Conservation (phyloP, 2,888 invertebrate species). For the Aphidius colemani region DNA sequence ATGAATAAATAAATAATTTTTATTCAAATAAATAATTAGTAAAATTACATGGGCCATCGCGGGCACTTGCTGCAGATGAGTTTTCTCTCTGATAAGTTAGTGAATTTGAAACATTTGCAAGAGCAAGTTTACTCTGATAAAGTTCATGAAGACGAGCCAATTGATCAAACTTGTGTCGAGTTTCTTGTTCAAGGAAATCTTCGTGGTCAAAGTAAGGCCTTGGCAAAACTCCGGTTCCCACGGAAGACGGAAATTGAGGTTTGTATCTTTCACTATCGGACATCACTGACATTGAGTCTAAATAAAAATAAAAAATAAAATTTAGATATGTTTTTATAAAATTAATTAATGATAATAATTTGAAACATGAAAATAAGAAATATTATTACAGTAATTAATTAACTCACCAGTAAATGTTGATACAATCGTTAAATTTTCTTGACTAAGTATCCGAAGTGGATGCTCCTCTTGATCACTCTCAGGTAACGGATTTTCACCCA, state of each 20-base stretch:
- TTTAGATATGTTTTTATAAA: slow-evolving; percentile 9
- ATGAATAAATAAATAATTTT: not conserved
- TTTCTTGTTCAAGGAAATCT: slow-evolving; percentile 62
- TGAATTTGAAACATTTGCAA: slow-evolving; percentile 73
- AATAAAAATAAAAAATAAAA: slow-evolving; percentile 39
- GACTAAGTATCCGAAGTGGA: slow-evolving; percentile 85
- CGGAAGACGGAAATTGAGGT: slow-evolving; percentile 50
- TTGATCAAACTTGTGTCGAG: slow-evolving; percentile 74
- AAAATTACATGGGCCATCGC: slow-evolving; percentile 56
- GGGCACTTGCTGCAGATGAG: slow-evolving; percentile 51
- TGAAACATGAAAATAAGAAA: not conserved
- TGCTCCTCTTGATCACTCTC: slow-evolving; percentile 82
- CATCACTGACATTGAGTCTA: slow-evolving; percentile 62
- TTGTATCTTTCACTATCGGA: slow-evolving; percentile 57
- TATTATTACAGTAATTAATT: not conserved
- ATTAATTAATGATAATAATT: not conserved
- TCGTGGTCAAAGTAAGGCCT: slow-evolving; percentile 58
- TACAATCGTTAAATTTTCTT: slow-evolving; percentile 88
- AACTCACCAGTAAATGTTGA: slow-evolving; percentile 82
- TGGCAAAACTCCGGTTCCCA: slow-evolving; percentile 50
- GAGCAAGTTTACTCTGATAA: slow-evolving; percentile 77
- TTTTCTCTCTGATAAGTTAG: slow-evolving; percentile 65
- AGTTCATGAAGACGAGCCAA: slow-evolving; percentile 80
- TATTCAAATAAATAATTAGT: not conserved
- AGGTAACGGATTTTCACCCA: slow-evolving; percentile 76